A percentile compares a stretch with the other conserved stretches of the same genome.
These are phyloP conservation scores for Cryptus armator DNA, from an alignment of 2,888 invertebrate species.

Conservation along the genomic window DNA sequence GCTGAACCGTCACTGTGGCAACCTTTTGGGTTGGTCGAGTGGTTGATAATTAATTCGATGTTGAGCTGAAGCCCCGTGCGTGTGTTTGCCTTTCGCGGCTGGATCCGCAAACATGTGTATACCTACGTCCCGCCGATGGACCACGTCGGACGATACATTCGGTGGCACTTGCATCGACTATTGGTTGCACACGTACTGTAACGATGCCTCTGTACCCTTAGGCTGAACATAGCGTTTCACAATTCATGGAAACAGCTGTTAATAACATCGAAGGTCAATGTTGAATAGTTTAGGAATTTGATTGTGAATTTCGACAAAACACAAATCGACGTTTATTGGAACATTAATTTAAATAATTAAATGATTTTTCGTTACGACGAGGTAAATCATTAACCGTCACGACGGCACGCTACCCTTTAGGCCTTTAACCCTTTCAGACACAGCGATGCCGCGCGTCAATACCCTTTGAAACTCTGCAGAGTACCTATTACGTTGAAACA, in stretches of 20 bases:
- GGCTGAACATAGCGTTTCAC: background rate
- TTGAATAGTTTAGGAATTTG: background rate
- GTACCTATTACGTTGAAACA: too few species aligned
- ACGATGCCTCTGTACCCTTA: background rate
- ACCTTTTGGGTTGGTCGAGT: constrained; percentile 61
- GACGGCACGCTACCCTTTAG: too few species aligned
- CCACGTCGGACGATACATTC: constrained; percentile 18
- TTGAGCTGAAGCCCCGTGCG: constrained; percentile 54
- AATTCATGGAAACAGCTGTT: background rate
- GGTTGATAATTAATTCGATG: constrained; percentile 72
- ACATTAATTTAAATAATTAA: too few species aligned
- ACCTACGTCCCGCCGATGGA: constrained; percentile 29
- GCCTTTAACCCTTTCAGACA: too few species aligned
- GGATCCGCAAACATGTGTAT: constrained; percentile 61
- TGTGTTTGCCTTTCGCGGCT: constrained; percentile 63
- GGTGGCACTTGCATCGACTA: constrained; percentile 1
- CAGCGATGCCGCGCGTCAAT: too few species aligned
- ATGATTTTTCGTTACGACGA: too few species aligned
- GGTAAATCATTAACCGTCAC: too few species aligned
- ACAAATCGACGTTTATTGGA: too few species aligned
- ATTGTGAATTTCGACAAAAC: too few species aligned
- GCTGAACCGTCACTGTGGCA: constrained; percentile 49
- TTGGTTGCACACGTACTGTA: background rate
- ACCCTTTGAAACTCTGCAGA: too few species aligned
- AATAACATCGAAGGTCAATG: constrained; percentile 14